These are phyloP conservation scores for Oryzias dopingdopingensis DNA, from an alignment of 2,797 vertebrate species.

Conservation along the genomic window DNA sequence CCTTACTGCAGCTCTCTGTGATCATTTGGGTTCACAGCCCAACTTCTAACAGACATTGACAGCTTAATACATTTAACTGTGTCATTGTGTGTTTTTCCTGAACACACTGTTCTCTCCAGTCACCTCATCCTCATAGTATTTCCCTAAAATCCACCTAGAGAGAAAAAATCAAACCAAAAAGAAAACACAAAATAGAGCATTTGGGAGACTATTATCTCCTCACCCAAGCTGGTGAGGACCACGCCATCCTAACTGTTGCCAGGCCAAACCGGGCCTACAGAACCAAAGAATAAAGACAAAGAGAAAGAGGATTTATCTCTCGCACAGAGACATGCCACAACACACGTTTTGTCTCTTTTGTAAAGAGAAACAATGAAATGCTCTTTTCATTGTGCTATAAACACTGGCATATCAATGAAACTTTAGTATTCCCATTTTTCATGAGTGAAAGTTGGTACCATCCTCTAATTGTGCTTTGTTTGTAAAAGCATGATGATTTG, in stretches of 20 bases:
- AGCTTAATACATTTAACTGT: conserved; percentile 39
- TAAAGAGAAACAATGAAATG: conserved; percentile 15
- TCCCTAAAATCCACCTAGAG: conserved; percentile 26
- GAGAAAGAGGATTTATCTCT: conserved; percentile 39
- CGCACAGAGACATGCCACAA: conserved; percentile 22
- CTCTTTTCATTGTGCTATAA: conserved; percentile 3
- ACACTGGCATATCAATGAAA: too few relatives aligned
- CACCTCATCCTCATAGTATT: conserved; percentile 28
- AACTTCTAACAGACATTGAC: conserved; percentile 1
- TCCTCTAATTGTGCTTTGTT: too few relatives aligned
- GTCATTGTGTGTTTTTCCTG: conserved; percentile 49
- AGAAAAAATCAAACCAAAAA: conserved; percentile 47
- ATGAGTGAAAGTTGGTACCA: too few relatives aligned
- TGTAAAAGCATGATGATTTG: too few relatives aligned
- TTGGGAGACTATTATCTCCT: conserved; percentile 41
- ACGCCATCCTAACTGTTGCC: conserved; percentile 53
- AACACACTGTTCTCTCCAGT: conserved; percentile 22
- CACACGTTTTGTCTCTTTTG: conserved; percentile 13
- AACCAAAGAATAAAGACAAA: conserved; percentile 33
- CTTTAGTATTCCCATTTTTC: too few relatives aligned
- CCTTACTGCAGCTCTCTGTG: conserved; percentile 15
- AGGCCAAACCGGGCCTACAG: conserved; percentile 45
- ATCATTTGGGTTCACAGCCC: neutral
- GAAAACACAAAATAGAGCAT: conserved; percentile 41
- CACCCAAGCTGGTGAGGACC: conserved; percentile 39